These are phyloP conservation scores for Idris sp. DNA, from an alignment of 1,140 invertebrate species.

Conservation along the genomic window DNA sequence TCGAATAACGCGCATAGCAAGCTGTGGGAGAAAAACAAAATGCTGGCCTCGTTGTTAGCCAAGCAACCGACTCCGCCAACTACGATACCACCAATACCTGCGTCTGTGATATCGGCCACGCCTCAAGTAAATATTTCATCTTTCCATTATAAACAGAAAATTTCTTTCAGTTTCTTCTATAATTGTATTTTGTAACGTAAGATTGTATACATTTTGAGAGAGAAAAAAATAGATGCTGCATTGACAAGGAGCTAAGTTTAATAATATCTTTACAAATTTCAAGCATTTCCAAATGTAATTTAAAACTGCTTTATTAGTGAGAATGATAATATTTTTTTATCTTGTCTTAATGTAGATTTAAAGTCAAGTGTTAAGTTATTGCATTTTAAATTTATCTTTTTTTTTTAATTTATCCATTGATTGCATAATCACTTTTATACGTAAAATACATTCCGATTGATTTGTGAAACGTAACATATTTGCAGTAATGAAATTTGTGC, in stretches of 20 bases:
- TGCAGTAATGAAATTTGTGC: too few relatives aligned
- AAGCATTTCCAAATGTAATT: too few relatives aligned
- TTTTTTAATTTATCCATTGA: not conserved
- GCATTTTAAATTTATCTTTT: not conserved
- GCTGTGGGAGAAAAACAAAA: conserved; percentile 90
- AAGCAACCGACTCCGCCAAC: conserved; percentile 87
- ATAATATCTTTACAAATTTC: too few relatives aligned
- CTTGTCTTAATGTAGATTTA: conserved; percentile 1
- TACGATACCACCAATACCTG: conserved; percentile 82
- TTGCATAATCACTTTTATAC: not conserved
- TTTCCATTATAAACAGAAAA: too few relatives aligned
- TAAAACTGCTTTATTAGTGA: not conserved
- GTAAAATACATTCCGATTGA: not conserved
- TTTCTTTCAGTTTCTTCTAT: conserved; percentile 1
- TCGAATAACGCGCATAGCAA: conserved; percentile 81
- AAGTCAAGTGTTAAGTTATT: not conserved
- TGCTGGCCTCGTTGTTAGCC: conserved; percentile 89
- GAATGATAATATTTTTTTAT: not conserved
- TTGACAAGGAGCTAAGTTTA: too few relatives aligned
- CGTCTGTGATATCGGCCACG: conserved; percentile 82
- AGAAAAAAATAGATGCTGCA: too few relatives aligned
- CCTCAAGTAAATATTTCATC: conserved; percentile 76
- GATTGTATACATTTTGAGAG: too few relatives aligned
- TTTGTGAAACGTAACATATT: too few relatives aligned
- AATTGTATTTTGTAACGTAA: not conserved